Evolutionary conservation across 2,113 vertebrate species (phyloP).

Genomic region (Hirundichthys speculiger): DNA sequence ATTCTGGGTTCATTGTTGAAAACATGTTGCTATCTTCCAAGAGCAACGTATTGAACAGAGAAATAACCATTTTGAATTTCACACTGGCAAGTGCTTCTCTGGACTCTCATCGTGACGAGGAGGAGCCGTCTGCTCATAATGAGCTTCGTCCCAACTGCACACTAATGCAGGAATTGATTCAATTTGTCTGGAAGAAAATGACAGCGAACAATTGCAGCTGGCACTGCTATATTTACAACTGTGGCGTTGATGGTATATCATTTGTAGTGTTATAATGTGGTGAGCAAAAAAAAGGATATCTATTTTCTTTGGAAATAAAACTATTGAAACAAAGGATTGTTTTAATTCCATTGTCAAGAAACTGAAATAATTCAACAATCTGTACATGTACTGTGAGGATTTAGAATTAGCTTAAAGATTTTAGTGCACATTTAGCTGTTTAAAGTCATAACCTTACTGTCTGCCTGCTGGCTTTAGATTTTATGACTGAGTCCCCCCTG

Average conservation of each 20-base stretch:
- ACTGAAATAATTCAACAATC: too few species aligned
- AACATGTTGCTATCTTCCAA: constrained; percentile 38
- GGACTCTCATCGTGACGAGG: constrained; percentile 18
- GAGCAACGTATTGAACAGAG: constrained; percentile 25
- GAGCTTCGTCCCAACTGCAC: constrained; percentile 5
- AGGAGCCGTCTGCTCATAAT: constrained; percentile 14
- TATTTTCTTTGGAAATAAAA: too few species aligned
- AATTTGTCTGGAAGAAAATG: constrained; percentile 1
- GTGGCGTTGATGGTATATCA: not conserved
- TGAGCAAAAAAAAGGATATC: too few species aligned
- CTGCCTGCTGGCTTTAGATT: too few species aligned
- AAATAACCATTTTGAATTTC: constrained; percentile 33
- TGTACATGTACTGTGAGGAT: too few species aligned
- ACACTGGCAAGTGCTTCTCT: constrained; percentile 13
- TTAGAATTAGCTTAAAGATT: too few species aligned
- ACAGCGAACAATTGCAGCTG: not conserved
- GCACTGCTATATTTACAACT: not conserved
- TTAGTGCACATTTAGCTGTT: too few species aligned
- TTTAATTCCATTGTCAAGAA: too few species aligned
- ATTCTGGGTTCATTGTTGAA: constrained; percentile 50
- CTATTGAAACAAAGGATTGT: too few species aligned
- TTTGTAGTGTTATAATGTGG: not conserved
- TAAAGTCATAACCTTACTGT: too few species aligned
- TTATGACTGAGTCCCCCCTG: too few species aligned
- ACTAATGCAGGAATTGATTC: constrained; percentile 7